Percentiles rank a stretch among this genome's conserved stretches.
These are phyloP conservation scores for Hecatera dysodea DNA, from an alignment of 2,888 invertebrate genomes.

Conservation along the genomic window DNA sequence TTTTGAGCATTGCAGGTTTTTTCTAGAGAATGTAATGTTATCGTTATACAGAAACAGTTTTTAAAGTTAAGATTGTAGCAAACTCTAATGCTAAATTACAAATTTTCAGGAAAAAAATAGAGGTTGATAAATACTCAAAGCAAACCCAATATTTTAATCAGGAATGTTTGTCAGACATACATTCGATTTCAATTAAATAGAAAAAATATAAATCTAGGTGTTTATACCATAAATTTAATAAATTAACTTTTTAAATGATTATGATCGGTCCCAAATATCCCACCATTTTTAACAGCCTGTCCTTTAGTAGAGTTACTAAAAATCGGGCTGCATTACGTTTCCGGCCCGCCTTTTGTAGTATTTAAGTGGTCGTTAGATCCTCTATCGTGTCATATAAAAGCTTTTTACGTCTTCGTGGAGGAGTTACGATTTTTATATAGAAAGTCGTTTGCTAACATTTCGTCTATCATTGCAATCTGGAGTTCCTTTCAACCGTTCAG, in stretches of 20 bases:
- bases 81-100: too few relatives aligned
- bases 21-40: too few relatives aligned
- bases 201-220: not conserved
- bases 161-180: too few relatives aligned
- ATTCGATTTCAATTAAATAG: too few relatives aligned
- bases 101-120: too few relatives aligned
- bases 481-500: conserved; percentile 28
- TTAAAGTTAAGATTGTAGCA: too few relatives aligned
- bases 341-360: conserved; percentile 54
- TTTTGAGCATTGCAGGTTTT: too few relatives aligned
- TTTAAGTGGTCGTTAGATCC: conserved; percentile 61
- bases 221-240: not conserved
- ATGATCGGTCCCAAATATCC: not conserved
- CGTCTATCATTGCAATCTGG: conserved; percentile 61
- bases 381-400: conserved; percentile 62
- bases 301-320: conserved; percentile 12
- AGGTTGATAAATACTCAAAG: too few relatives aligned
- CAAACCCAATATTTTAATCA: too few relatives aligned
- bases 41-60: too few relatives aligned
- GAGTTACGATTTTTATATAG: conserved; percentile 64
- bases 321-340: conserved; percentile 37
- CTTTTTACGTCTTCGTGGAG: conserved; percentile 58
- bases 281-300: conserved; percentile 4
- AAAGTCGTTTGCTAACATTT: conserved; percentile 54
- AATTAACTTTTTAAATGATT: too few relatives aligned